Evolutionary conservation across 2,888 invertebrate species (phyloP).

Genomic region (Synergus gifuensis): DNA sequence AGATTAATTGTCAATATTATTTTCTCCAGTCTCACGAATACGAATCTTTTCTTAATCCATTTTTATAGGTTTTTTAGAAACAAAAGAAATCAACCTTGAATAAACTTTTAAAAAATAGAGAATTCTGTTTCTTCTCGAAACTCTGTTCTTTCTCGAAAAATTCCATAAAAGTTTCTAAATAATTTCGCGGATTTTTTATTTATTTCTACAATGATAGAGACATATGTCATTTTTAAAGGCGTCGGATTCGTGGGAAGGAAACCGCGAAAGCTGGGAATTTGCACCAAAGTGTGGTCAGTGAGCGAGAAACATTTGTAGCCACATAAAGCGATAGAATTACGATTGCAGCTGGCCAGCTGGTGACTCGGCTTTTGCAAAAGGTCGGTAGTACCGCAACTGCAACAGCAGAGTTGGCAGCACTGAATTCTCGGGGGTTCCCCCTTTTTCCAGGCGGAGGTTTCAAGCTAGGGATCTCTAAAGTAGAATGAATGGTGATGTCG

Average conservation of each 20-base stretch:
- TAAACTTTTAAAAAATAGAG: too few relatives aligned
- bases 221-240: not conserved
- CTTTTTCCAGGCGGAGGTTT: slow-evolving; percentile 49
- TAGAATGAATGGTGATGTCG: slow-evolving; percentile 56
- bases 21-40: too few relatives aligned
- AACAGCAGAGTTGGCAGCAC: not conserved
- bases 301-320: slow-evolving; percentile 20
- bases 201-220: not conserved
- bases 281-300: slow-evolving; percentile 27
- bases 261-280: not conserved
- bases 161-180: not conserved
- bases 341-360: slow-evolving; percentile 48
- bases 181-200: not conserved
- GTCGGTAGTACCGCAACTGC: slow-evolving; percentile 32
- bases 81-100: too few relatives aligned
- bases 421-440: slow-evolving; percentile 40
- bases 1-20: too few relatives aligned
- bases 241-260: not conserved
- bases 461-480: slow-evolving; percentile 51
- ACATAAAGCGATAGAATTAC: slow-evolving; percentile 51
- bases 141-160: too few relatives aligned
- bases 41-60: too few relatives aligned
- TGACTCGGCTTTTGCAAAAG: slow-evolving; percentile 52
- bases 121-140: too few relatives aligned
- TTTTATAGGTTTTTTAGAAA: too few relatives aligned